These are phyloP conservation scores for Delichon dasypus DNA, from an alignment of 2,797 vertebrate species.

Conservation along the genomic window DNA sequence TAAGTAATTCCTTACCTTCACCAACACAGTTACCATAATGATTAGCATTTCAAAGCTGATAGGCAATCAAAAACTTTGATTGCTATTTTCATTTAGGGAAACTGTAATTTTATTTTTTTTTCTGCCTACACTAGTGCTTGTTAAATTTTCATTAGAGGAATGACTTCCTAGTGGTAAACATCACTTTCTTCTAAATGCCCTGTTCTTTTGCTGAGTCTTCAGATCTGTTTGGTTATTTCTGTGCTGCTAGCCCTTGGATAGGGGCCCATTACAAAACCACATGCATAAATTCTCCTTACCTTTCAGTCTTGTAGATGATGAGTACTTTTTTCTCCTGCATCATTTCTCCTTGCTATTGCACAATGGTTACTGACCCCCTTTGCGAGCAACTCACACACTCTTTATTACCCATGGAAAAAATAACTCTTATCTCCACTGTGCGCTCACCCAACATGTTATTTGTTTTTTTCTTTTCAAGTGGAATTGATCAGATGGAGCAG, in stretches of 20 bases:
- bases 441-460: background rate
- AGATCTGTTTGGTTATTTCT: background rate
- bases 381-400: background rate
- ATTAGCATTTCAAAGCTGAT: background rate
- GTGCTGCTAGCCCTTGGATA: background rate
- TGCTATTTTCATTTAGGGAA: background rate
- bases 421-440: background rate
- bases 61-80: background rate
- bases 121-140: background rate
- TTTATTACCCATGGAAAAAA: background rate
- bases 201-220: background rate
- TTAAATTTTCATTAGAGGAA: conserved; percentile 1
- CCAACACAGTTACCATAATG: background rate
- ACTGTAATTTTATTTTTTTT: background rate
- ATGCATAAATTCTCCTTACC: background rate
- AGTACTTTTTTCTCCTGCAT: background rate
- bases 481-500: background rate
- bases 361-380: background rate
- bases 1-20: conserved; percentile 19
- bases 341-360: background rate
- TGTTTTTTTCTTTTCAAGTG: background rate
- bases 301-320: background rate
- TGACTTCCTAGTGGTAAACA: background rate
- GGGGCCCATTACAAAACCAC: background rate
- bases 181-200: background rate